Base-by-base conservation (phyloP, 2,888 invertebrate species). In the Seladonia tumulorum region DNA sequence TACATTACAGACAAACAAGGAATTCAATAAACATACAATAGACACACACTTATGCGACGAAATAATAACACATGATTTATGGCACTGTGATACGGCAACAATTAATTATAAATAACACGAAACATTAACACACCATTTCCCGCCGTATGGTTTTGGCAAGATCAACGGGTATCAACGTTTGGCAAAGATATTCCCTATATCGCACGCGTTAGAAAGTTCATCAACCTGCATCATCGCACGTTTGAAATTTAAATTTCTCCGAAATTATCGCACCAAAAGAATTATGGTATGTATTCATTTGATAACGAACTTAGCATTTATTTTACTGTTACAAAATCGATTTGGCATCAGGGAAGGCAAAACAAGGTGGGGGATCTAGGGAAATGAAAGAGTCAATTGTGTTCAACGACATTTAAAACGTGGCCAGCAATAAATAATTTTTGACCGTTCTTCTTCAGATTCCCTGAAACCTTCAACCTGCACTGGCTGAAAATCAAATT, bases 1-100 rank as follows among this genome's bases (percentile, higher is more conserved):
- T 10, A 60, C 22, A 35, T 8, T 22, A 16, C 0, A 53, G 7
- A 12, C 35, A 16, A 35, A 35, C 18, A n/a, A 29, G 14, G 3
- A 35, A 16, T 49, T 95, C 93, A 96, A 42, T 60, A 74, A 68
- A 76, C n/a, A n/a, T n/a, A n/a, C n/a, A n/a, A n/a, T n/a, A 0
- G 5, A 39, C 5, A n/a, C 4, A 53, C 29, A 68, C 0, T 1
- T 18, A 57, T 22, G 25, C 18, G 29, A 47, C 3, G 0, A 18
- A 14, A 49, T 76, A 10, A 16, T 16, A 5, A 2, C 3, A 57
- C 39, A 82, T 60, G 79, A 47, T 35, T 76, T 57, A 49, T 57
- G 7, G 14, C 35, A 57, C 45, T 39, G 60, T 42, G 39, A 18
- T 14, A 76, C 29, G 25, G 0, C n/a, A 73, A 29, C 5, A 42